A percentile compares a stretch with the other conserved stretches of the same genome.
phyloP scores from a whole-genome alignment of 2,888 invertebrate species.

The Elegia similella region DNA sequence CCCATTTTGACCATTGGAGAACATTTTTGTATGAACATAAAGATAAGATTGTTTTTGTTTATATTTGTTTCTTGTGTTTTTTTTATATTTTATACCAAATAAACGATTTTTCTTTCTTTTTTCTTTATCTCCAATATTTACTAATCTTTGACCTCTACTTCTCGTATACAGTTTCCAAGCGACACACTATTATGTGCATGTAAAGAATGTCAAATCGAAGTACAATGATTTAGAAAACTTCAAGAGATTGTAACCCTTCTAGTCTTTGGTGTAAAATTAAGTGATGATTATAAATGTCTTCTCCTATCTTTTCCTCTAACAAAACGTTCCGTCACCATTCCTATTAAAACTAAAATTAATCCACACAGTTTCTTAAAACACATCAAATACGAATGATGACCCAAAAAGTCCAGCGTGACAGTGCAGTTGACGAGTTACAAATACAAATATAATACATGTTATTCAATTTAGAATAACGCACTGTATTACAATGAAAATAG shows the following conservation, averaged over 20 bases:
- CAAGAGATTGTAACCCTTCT: background rate
- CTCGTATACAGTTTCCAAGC: no score
- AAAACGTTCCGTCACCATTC: conserved; percentile 35
- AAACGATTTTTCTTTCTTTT: no score
- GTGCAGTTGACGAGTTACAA: conserved; percentile 65
- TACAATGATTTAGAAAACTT: background rate
- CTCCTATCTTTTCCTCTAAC: background rate
- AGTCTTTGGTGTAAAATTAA: background rate
- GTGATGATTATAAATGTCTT: background rate
- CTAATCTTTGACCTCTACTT: no score
- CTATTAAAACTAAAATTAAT: conserved; percentile 70
- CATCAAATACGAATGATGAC: conserved; percentile 69
- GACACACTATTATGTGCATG: no score
- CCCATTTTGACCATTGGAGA: no score
- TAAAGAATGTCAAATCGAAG: no score
- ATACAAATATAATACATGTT: conserved; percentile 36
- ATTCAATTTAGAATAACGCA: conserved; percentile 10
- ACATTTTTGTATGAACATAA: no score
- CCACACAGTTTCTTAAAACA: conserved; percentile 63
- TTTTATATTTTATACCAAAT: no score
- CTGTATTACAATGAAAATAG: conserved; percentile 24
- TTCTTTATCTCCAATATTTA: no score
- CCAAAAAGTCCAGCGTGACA: conserved; percentile 68
- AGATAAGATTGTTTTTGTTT: no score
- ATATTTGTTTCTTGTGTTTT: no score